Base-by-base conservation (phyloP, 2,888 invertebrate genomes). In the Leptarthrus brevirostris region DNA sequence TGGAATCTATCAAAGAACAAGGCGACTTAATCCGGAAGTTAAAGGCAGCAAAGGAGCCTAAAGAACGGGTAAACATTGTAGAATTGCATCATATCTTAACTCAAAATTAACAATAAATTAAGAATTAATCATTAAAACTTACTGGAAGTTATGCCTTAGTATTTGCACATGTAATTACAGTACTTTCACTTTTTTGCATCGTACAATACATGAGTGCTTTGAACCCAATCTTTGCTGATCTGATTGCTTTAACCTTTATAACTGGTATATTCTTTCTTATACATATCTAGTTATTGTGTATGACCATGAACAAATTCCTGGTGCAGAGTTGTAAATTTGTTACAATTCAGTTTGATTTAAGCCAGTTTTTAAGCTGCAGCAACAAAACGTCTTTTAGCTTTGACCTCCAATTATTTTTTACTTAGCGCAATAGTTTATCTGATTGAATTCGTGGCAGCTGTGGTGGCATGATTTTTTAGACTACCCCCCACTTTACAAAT, bases 11-110 rank as follows among this genome's bases (percentile, higher is more conserved):
- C 78, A 90, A 90, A 84, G 84, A 87, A 80, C 95, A 95, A 85
- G 94, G 93, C 77, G 93, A 94, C 83, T 84, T 92, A 79, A 93
- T 95, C 66, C 88, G 94, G 81, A 91, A 92, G 86, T 86, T 95
- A 76, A 95, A 95, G 86, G 87, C 91, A 77, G 90, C 91, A 30
- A 93, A 94, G 85, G 93, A 92, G 84, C 89, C 90, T 69, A 90
- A 88, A 83, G 91, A 91, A 78, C 90, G 91, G 92, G 94, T 94
- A 78, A 76, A 76, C 52, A 71, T 14, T 34, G 22, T 22, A 16
- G 14, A 44, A 49, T 16, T 30, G 34, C 47, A 72, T 40, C 12
- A 40, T 40, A 2, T 1, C 3, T 40, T 1, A 30, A n/a, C n/a
- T n/a, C n/a, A n/a, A n/a, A n/a, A n/a, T n/a, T n/a, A n/a, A n/a